Evolutionary conservation across 2,797 vertebrate species (phyloP).

Genomic region (Podarcis siculus): DNA sequence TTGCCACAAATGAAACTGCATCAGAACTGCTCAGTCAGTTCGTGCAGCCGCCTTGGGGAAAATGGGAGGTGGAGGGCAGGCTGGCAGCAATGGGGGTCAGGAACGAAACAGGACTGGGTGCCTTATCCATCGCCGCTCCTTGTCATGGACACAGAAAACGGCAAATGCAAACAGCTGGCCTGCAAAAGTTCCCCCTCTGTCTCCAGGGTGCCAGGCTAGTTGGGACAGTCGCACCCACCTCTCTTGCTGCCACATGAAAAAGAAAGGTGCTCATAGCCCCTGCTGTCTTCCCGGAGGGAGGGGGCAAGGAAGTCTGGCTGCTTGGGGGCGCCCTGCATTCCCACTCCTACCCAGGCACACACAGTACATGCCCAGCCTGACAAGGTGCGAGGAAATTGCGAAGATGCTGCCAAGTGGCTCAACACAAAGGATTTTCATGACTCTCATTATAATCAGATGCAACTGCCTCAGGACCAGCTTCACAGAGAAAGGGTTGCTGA

Average conservation of each 20-base stretch:
- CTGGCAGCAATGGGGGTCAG: not conserved
- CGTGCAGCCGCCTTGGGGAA: not conserved
- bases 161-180: too few species aligned
- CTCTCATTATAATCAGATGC: not conserved
- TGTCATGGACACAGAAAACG: accelerated
- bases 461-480: conserved; percentile 12
- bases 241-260: not conserved
- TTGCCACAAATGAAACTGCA: not conserved
- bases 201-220: not conserved
- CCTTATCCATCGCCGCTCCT: too few species aligned
- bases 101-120: not conserved
- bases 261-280: not conserved
- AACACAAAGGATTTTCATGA: conserved; percentile 28
- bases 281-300: too few species aligned
- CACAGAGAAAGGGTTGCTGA: conserved; percentile 16
- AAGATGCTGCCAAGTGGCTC: not conserved
- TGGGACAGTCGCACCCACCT: not conserved
- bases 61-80: not conserved
- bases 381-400: conserved; percentile 31
- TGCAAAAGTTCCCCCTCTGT: not conserved
- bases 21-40: not conserved
- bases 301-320: not conserved
- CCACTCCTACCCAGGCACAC: accelerated
- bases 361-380: not conserved
- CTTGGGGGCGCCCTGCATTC: not conserved